A percentile compares a stretch with the other conserved stretches of the same genome.
Evolutionary conservation across 2,888 invertebrate species (phyloP).

Genomic region (Conistra vaccinii): DNA sequence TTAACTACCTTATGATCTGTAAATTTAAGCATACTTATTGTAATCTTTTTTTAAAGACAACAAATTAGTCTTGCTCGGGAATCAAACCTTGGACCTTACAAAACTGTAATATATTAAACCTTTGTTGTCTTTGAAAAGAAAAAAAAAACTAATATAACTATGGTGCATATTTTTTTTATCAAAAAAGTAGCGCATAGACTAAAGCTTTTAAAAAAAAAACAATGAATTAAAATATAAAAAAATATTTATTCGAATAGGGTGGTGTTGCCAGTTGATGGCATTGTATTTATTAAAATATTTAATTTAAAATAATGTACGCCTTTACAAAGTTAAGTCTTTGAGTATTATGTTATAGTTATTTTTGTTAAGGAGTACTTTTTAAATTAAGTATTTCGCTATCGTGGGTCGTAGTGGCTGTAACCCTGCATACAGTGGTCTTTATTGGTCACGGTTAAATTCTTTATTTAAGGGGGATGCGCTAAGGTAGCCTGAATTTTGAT

Average conservation of each 20-base stretch:
- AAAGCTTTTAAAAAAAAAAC: constrained; percentile 53
- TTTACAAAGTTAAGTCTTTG: constrained; percentile 42
- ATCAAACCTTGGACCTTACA: background rate
- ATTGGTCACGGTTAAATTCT: background rate
- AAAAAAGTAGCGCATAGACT: constrained; percentile 55
- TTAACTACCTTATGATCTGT: constrained; percentile 21
- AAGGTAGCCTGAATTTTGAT: no score
- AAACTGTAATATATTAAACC: background rate
- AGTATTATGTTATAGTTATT: constrained; percentile 57
- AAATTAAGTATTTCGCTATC: constrained; percentile 43
- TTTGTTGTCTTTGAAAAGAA: constrained; percentile 60
- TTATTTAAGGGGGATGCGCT: background rate
- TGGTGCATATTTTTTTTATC: constrained; percentile 66
- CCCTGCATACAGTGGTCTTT: constrained; percentile 26
- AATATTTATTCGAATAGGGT: constrained; percentile 62
- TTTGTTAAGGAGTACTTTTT: constrained; percentile 52
- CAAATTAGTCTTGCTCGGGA: constrained; percentile 6
- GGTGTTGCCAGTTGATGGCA: constrained; percentile 44
- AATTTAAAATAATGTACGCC: constrained; percentile 55
- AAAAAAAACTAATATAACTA: constrained; percentile 38
- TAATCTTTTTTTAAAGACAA: constrained; percentile 61
- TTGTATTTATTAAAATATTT: constrained; percentile 61
- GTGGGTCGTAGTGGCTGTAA: constrained; percentile 23
- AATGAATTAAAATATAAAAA: constrained; percentile 46
- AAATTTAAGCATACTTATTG: constrained; percentile 32